Evolutionary conservation across 2,113 vertebrate genomes (phyloP).

Genomic region (Lycaon pictus): DNA sequence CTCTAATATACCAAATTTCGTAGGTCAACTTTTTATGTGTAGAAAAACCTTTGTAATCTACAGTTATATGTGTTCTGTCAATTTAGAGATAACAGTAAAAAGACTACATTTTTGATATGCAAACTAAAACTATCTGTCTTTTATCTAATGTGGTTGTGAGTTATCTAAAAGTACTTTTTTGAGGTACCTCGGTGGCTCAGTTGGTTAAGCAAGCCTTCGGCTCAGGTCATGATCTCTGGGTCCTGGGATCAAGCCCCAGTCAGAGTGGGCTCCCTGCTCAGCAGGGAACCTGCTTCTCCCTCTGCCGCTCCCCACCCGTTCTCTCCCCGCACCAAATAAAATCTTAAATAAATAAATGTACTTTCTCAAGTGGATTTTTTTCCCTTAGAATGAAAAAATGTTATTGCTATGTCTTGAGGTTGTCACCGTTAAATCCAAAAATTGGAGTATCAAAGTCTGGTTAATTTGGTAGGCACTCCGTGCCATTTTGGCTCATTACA

Average conservation of each 20-base stretch:
- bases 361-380: background rate
- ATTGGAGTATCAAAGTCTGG: background rate
- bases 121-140: background rate
- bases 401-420: background rate
- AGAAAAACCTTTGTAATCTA: background rate
- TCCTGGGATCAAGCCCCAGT: background rate
- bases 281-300: background rate
- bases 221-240: background rate
- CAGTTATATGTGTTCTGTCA: background rate
- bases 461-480: background rate
- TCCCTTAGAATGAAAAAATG: background rate
- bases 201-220: background rate
- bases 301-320: background rate
- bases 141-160: background rate
- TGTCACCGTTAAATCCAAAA: background rate
- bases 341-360: background rate
- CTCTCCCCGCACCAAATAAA: background rate
- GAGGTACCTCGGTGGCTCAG: background rate
- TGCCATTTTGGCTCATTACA: background rate
- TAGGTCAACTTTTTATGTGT: background rate
- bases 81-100: background rate
- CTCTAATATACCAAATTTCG: background rate
- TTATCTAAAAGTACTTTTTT: conserved; percentile 2
- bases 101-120: background rate
- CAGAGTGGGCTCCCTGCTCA: background rate